A percentile compares a stretch with the other conserved stretches of the same genome.
Conservation (phyloP, 2,113 vertebrate genomes). For the Nothobranchius kuhntae region DNA sequence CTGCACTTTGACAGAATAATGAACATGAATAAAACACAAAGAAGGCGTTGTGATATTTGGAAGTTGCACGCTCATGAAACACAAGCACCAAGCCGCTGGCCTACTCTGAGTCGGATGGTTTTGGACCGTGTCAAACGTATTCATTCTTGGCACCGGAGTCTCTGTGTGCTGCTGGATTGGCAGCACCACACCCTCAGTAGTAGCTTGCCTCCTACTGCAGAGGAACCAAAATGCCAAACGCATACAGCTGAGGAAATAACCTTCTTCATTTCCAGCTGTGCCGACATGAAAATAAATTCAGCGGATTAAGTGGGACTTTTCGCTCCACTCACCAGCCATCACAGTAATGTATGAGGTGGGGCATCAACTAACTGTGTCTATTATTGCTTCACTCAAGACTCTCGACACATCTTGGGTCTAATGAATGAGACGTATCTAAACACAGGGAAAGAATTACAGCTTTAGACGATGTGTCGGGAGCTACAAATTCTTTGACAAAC, state of each 20-base stretch:
- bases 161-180: slow-evolving; percentile 21
- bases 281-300: slow-evolving; percentile 30
- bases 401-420: slow-evolving; percentile 25
- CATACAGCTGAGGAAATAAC: slow-evolving; percentile 26
- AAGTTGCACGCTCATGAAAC: background rate
- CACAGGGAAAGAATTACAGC: slow-evolving; percentile 16
- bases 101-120: slow-evolving; percentile 4
- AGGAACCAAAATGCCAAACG: slow-evolving; percentile 28
- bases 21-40: no score
- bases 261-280: slow-evolving; percentile 25
- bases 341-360: slow-evolving; percentile 19
- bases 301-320: slow-evolving; percentile 28
- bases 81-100: background rate
- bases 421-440: slow-evolving; percentile 32
- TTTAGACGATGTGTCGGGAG: slow-evolving; percentile 4
- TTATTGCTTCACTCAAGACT: slow-evolving; percentile 25
- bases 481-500: background rate
- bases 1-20: no score
- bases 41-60: no score
- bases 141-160: slow-evolving; percentile 26
- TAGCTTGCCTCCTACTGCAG: slow-evolving; percentile 14
- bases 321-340: slow-evolving; percentile 28
- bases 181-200: slow-evolving; percentile 26
- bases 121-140: slow-evolving; percentile 19
- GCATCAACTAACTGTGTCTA: slow-evolving; percentile 28